These are phyloP conservation scores for Hydractinia echinata DNA, from an alignment of 30 jellyfish, hydroid and myxozoan species.

Conservation along the genomic window DNA sequence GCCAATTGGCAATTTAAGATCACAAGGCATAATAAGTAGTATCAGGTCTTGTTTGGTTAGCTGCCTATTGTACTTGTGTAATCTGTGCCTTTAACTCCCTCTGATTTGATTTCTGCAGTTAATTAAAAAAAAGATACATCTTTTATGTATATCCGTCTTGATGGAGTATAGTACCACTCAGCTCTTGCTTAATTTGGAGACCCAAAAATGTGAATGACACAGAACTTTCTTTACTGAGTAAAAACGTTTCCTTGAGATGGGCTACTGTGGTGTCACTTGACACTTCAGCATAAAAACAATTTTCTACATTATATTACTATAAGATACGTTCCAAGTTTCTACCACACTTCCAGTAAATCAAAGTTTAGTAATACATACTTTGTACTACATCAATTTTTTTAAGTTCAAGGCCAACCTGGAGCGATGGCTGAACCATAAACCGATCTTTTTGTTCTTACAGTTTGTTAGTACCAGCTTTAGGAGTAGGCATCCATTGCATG, in stretches of 20 bases:
- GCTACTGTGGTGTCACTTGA: no score
- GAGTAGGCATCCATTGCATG: not conserved
- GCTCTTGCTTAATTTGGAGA: no score
- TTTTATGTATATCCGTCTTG: no score
- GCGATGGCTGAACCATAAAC: not conserved
- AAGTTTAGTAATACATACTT: not conserved
- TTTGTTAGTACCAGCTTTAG: not conserved
- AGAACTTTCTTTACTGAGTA: no score
- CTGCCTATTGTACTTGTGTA: not conserved
- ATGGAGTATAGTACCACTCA: no score
- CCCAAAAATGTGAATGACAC: no score
- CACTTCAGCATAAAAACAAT: not conserved
- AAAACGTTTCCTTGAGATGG: no score
- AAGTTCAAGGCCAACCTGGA: not conserved
- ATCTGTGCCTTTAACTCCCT: not conserved
- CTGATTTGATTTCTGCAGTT: no score
- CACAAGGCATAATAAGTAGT: not conserved
- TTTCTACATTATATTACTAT: not conserved
- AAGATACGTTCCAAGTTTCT: not conserved
- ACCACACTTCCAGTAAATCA: not conserved
- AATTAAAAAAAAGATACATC: no score
- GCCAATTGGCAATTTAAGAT: no score
- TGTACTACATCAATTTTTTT: not conserved
- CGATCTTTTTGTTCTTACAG: not conserved
- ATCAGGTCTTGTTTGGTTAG: slow-evolving; percentile 5